These are phyloP conservation scores for Ecdyonurus torrentis DNA, from an alignment of 2,888 invertebrate species.

Conservation along the genomic window DNA sequence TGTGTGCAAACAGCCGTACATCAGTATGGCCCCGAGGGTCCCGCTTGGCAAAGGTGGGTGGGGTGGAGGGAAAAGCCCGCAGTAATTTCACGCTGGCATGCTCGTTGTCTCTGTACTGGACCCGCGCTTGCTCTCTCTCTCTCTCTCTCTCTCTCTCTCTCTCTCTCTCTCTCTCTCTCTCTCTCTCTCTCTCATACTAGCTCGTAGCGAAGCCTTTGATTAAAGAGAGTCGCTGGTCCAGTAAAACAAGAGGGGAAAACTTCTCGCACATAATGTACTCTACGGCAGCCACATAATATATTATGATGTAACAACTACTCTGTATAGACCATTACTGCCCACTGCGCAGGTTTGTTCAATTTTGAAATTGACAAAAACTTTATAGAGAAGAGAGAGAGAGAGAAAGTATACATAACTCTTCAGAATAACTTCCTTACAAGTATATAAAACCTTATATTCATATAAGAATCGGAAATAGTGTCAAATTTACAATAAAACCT, in stretches of 20 bases:
- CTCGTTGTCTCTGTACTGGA: background rate
- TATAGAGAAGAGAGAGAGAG: too few species aligned
- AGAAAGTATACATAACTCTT: too few species aligned
- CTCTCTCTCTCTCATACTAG: background rate
- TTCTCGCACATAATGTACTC: too few species aligned
- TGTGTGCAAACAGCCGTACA: background rate
- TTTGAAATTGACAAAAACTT: too few species aligned
- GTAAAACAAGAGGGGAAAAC: background rate
- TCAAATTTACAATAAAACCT: too few species aligned
- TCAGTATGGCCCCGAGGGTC: background rate
- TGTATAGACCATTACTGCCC: too few species aligned
- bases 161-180: background rate
- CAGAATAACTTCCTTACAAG: too few species aligned
- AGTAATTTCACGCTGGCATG: constrained; percentile 3
- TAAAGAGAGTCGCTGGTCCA: background rate
- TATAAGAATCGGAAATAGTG: too few species aligned
- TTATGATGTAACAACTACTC: too few species aligned
- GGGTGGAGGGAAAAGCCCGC: background rate
- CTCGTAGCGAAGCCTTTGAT: background rate
- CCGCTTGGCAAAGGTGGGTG: background rate
- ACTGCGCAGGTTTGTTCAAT: too few species aligned
- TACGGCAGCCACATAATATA: too few species aligned
- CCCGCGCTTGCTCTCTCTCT: background rate
- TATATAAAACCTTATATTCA: too few species aligned
- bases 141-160: background rate